Evolutionary conservation across 2,888 invertebrate species (phyloP).

Genomic region (Eupsilia transversa): DNA sequence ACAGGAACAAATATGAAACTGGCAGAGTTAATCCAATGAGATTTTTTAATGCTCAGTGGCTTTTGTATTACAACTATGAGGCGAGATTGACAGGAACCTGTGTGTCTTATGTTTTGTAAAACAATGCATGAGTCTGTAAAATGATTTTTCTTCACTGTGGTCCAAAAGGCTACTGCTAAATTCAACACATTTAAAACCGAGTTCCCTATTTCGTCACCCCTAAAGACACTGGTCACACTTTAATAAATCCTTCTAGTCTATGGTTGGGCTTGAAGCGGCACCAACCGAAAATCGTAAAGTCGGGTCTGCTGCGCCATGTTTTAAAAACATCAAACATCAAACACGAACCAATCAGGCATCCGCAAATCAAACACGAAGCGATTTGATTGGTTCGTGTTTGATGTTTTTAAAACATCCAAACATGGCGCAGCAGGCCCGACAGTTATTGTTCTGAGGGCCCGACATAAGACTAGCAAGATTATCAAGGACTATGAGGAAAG

Average conservation of each 20-base stretch:
- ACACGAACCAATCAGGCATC: no score
- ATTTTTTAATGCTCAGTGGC: background rate
- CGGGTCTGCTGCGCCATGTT: no score
- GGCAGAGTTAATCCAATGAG: slow-evolving; percentile 1
- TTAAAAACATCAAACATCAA: no score
- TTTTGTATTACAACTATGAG: background rate
- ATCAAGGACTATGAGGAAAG: background rate
- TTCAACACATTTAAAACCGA: background rate
- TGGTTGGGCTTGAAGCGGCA: no score
- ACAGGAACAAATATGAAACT: slow-evolving; percentile 1
- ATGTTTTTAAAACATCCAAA: no score
- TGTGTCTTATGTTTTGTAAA: background rate
- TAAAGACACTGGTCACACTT: slow-evolving; percentile 8
- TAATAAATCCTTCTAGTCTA: no score
- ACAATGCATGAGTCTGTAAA: background rate
- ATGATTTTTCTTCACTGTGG: background rate
- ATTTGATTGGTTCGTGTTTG: no score
- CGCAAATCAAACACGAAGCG: no score
- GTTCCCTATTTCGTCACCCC: background rate
- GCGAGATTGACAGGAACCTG: background rate
- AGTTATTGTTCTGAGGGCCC: no score
- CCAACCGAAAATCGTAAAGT: no score
- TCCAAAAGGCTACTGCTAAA: background rate
- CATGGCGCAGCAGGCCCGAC: no score
- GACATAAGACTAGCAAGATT: background rate